Base-by-base conservation (phyloP, 2,888 invertebrate genomes). In the Amphipyra tragopoginis region DNA sequence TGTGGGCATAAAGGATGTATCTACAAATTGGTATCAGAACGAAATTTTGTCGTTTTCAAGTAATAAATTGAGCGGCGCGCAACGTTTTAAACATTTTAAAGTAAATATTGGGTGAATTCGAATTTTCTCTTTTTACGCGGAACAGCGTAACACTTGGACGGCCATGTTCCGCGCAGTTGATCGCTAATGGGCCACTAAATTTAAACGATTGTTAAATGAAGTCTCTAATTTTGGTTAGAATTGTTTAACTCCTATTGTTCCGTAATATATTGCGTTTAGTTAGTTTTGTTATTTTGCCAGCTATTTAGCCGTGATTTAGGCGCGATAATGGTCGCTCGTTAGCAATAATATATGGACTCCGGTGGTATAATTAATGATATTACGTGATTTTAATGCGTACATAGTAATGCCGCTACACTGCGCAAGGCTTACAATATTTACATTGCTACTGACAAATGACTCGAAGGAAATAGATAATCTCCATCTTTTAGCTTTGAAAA, bases 201-300 rank as follows among this genome's bases (percentile, higher is more conserved):
- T 82, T 76, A 77, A 81, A 80, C 77, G 79, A 83, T 83, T 84
- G 83, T 78, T 78, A 79, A 84, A 79, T 83, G 77, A 78, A 77
- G 80, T 83, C 79, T 80, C 80, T 81, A 81, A 84, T 81, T 83
- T 81, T 66, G 76, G 82, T 79, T 72, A 77, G 68, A 74, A 78
- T 77, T 78, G 83, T 80, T 82, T 61, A 70, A 74, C 71, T 72
- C 72, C 77, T 71, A 80, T 83, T 84, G 82, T 82, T 75, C 53
- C 13, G 64, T 65, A 71, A 75, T 66, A 64, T 64, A 76, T 64
- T 60, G 65, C 64, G 65, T 73, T 80, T 73, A 72, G 74, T 63
- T 71, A 71, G 74, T 80, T 76, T 79, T 65, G 78, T 81, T 81
- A 77, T 83, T 79, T 71, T 57, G 65, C 59, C 47, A 72, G 79